Percentiles rank a stretch among this genome's conserved stretches.
Evolutionary conservation across 2,113 vertebrate genomes (phyloP).

Genomic region (Anoura caudifer): DNA sequence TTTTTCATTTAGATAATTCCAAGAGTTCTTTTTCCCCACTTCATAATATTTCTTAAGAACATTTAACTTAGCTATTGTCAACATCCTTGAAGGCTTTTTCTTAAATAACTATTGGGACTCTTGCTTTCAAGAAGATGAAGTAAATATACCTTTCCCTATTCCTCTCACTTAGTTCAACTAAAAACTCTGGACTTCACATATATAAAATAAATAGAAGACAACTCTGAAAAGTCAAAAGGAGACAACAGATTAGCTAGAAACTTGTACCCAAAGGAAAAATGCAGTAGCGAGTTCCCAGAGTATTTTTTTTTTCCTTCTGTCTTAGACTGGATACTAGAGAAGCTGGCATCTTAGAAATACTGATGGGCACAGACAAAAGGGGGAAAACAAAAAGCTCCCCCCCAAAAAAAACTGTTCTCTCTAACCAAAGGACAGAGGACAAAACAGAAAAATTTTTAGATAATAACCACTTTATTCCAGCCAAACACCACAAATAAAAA

Average conservation of each 20-base stretch:
- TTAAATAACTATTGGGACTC: constrained; percentile 1
- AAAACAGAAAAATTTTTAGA: not conserved
- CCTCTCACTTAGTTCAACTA: not conserved
- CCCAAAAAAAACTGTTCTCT: not conserved
- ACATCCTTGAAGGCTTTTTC: constrained; percentile 11
- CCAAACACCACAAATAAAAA: not conserved
- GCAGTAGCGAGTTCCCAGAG: not conserved
- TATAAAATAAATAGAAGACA: not conserved
- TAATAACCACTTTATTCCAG: not conserved
- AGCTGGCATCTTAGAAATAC: not conserved
- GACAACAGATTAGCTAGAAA: not conserved
- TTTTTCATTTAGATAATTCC: not conserved
- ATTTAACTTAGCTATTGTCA: not conserved
- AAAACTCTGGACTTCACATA: not conserved
- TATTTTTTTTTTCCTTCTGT: not conserved
- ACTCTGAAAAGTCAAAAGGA: not conserved
- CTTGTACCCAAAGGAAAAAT: not conserved
- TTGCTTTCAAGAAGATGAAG: not conserved
- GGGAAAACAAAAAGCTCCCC: not conserved
- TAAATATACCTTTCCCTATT: not conserved
- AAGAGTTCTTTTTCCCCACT: not conserved
- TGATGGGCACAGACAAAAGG: not conserved
- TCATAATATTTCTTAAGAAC: not conserved
- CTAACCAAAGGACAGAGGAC: not conserved
- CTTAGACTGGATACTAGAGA: not conserved